Percentiles rank a stretch among this genome's conserved stretches.
These are phyloP conservation scores for Catamblyrhynchus diadema DNA, from an alignment of 2,797 vertebrate species.

Conservation along the genomic window DNA sequence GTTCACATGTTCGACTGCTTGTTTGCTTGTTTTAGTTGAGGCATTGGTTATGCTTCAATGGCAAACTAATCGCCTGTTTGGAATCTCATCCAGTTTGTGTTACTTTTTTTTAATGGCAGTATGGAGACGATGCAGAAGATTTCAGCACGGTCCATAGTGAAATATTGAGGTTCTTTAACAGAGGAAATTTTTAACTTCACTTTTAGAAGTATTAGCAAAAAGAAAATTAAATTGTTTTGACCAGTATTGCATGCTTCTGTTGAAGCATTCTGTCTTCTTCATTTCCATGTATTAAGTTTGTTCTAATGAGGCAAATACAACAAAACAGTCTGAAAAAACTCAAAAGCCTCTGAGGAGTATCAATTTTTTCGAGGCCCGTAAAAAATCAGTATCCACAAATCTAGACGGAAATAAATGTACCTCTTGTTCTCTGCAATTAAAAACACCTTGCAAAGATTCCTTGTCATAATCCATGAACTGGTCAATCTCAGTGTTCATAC, in stretches of 20 bases:
- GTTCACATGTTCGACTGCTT: conserved; percentile 70
- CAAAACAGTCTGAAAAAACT: not conserved
- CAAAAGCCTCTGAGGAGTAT: not conserved
- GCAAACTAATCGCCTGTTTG: conserved; percentile 65
- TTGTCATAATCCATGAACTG: not conserved
- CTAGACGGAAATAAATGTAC: not conserved
- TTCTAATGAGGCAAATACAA: not conserved
- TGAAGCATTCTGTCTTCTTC: not conserved
- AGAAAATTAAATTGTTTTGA: not conserved
- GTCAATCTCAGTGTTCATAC: not conserved
- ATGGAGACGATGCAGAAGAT: not conserved
- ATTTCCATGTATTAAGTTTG: not conserved
- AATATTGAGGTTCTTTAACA: conserved; percentile 22
- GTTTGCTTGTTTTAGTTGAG: conserved; percentile 73
- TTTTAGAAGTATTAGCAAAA: not conserved
- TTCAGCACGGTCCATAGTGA: not conserved
- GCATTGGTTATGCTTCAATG: conserved; percentile 70
- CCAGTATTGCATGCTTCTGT: not conserved
- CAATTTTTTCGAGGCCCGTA: not conserved
- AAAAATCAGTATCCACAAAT: not conserved
- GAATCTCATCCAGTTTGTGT: conserved; percentile 52
- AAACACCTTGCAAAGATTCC: not conserved
- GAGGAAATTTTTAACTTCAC: not conserved
- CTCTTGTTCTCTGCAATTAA: not conserved
- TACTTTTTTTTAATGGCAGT: not conserved